Evolutionary conservation across 92 coral and sea anemone species (phyloP), one percentile per base, ranked within the genome.

Genomic region (Ricordea florida): DNA sequence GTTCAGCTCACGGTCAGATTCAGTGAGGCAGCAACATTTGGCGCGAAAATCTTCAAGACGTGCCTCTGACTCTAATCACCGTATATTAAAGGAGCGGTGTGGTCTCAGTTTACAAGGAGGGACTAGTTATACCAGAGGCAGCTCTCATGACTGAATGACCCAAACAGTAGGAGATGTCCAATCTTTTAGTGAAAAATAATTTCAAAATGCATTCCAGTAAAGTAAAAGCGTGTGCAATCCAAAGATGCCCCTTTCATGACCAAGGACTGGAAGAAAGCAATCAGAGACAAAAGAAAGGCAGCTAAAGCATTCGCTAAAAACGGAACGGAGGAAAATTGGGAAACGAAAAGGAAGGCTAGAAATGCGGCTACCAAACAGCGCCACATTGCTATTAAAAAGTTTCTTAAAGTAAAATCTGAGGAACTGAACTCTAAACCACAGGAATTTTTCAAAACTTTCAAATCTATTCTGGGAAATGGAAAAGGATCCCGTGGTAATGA

Each of bases 191-290:
- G n/a, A n/a, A n/a, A n/a, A n/a, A n/a, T n/a, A n/a, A n/a, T n/a
- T n/a, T n/a, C n/a, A n/a, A n/a, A 72, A 42, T 57, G 57, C 50
- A 72, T 72, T 22, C 79, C 79, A 33, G 18, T 57, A 37, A 72
- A 72, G 56, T 23, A 15, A 9, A 67, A 67, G 50, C 16, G 42
- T 40, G 75, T 67, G 40, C 36, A 42, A 45, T 47, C 75, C 8
- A 27, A 22, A 29, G 75, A 72, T 21, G 69, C 57, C 36, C 69
- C 79, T 32, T 56, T 32, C 36, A 57, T 72, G 79, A 72, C 79
- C 27, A 72, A 33, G 24, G 33, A 42, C 18, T 57, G 79, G 66
- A 72, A 67, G 50, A 49, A 46, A n/a, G 62, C 62, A 45, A 67
- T 67, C 36, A 27, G 75, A 31, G 60, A 25, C 26, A 48, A 67